Evolutionary conservation across 1,140 invertebrate genomes (phyloP), one percentile per base, ranked within the genome.

Genomic region (Laodelphax striatellus): DNA sequence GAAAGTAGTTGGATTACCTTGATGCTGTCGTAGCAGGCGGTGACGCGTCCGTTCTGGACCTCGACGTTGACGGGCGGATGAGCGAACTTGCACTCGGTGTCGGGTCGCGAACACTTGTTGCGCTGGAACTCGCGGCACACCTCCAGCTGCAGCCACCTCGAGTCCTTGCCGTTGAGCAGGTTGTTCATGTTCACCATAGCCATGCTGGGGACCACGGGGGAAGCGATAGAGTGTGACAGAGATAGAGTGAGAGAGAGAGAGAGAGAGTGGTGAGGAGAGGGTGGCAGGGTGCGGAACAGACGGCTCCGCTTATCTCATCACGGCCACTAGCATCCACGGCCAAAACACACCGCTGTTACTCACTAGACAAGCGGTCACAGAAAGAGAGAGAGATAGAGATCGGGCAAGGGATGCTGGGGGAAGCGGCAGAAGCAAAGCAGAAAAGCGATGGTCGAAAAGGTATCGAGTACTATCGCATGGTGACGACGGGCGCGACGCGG

Each of bases 1-100:
- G 34, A n/a, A n/a, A n/a, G n/a, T 38, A 2, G 34, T 28, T 2
- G 3, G 1, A 21, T 82, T 82, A 99, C 97, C 94, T 99, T 99
- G 77, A 99, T 99, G 76, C 94, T 97, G 82, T 99, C 97, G 84
- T 98, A 99, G 83, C 97, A 99, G 67, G 97, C 97, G 65, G 95
- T 98, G 69, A 99, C 97, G 70, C 96, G 84, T 75, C 97, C 97
- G 79, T 99, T 99, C 81, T 98, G 96, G 68, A 99, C 94, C 80
- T 99, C 97, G 68, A 99, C 96, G 78, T 98, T 97, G 67, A 94
- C 85, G 57, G 95, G 94, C 50, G 97, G 97, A 84, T 99, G 97
- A 64, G 97, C 97, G 77, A 98, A 99, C 82, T 99, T 99, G 86
- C 97, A 99, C 79, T 99, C 97, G 67, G 90, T 93, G 80, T 99